Conservation (phyloP, 2,797 vertebrate genomes). For the Petrocephalus schoutedeni region DNA sequence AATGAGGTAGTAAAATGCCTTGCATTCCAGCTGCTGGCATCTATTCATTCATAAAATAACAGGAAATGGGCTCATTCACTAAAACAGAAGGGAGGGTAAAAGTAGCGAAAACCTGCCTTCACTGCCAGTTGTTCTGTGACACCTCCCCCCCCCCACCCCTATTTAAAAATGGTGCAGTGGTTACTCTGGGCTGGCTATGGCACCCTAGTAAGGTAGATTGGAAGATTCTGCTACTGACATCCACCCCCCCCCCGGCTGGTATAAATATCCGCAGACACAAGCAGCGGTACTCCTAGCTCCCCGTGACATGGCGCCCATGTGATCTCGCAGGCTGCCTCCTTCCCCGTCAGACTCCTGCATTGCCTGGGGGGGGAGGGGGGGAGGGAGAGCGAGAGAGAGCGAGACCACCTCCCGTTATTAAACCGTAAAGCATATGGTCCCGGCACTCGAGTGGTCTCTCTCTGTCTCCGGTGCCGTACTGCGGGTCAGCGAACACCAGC, state of each 20-base stretch:
- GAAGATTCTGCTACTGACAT: slow-evolving; percentile 39
- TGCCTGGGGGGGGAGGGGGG: slow-evolving; percentile 66
- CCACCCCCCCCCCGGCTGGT: slow-evolving; percentile 46
- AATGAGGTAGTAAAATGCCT: not conserved
- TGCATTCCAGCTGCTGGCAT: not conserved
- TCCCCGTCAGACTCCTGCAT: slow-evolving; percentile 78
- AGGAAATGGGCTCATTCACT: not conserved
- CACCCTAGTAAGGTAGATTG: slow-evolving; percentile 22
- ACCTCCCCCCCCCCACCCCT: not conserved
- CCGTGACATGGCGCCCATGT: slow-evolving; percentile 90
- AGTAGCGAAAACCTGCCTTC: not conserved
- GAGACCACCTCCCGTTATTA: slow-evolving; percentile 68
- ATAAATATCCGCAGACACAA: slow-evolving; percentile 66
- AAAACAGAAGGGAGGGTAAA: not conserved
- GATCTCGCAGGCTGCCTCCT: slow-evolving; percentile 79
- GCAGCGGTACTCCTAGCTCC: slow-evolving; percentile 65
- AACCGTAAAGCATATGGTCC: slow-evolving; percentile 89
- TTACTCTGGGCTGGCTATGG: slow-evolving; percentile 25
- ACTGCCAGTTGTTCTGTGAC: not conserved
- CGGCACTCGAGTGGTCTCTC: slow-evolving; percentile 69
- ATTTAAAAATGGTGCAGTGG: not conserved
- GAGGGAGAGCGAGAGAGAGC: not conserved
- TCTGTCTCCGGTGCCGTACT: slow-evolving; percentile 43
- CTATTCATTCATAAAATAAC: not conserved
- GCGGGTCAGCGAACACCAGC: slow-evolving; percentile 53